Percentiles rank a stretch among this genome's conserved stretches.
Conservation (phyloP, 2,797 vertebrate genomes). For the Jordanella pulchra region DNA sequence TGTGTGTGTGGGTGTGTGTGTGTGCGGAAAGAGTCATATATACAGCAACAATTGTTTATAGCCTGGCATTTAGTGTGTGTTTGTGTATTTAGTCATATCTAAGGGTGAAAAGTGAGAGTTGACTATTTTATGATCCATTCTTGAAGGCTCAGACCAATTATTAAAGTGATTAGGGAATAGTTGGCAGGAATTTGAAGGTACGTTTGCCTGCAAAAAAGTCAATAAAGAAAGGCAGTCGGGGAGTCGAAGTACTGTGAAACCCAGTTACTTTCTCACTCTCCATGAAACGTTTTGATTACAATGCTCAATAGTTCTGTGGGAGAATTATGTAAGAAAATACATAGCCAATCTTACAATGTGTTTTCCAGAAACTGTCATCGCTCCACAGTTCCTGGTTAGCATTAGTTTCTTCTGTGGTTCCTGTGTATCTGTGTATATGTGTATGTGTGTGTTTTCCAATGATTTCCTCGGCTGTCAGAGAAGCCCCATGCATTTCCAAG, state of each 20-base stretch:
- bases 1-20: constrained; percentile 41
- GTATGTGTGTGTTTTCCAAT: constrained; percentile 13
- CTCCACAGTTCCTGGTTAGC: constrained; percentile 66
- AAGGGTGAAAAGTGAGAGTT: constrained; percentile 34
- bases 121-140: constrained; percentile 65
- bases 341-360: constrained; percentile 63
- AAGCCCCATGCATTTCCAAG: constrained; percentile 60
- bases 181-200: constrained; percentile 53
- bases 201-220: constrained; percentile 45
- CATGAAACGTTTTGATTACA: constrained; percentile 42
- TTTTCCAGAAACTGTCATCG: constrained; percentile 69
- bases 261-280: constrained; percentile 29
- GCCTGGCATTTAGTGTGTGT: constrained; percentile 30
- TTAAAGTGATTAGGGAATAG: constrained; percentile 54
- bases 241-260: constrained; percentile 38
- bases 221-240: constrained; percentile 54
- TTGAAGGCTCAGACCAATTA: constrained; percentile 63
- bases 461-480: constrained; percentile 54
- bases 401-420: constrained; percentile 60
- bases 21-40: constrained; percentile 23
- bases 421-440: constrained; percentile 26
- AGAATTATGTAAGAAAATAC: constrained; percentile 69
- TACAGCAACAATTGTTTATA: constrained; percentile 26
- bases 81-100: constrained; percentile 34
- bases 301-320: constrained; percentile 55